Percentiles rank a stretch among this genome's conserved stretches.
Conservation (phyloP, 1,140 invertebrate species). For the Anthonomus grandis region DNA sequence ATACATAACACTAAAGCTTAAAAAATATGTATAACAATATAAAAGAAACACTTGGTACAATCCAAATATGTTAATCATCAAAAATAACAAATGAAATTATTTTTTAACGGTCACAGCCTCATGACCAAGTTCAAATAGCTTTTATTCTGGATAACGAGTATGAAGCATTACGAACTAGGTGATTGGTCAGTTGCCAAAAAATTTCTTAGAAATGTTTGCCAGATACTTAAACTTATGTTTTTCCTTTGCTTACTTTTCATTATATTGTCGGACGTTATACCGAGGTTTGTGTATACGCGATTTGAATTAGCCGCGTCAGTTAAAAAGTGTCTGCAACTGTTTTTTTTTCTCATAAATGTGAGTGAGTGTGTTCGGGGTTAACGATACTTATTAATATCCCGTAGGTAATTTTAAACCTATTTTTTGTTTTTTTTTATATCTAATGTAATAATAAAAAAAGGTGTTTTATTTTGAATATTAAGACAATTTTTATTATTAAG, state of each 20-base stretch:
- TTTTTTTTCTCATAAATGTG: too few species aligned
- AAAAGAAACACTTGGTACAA: background rate
- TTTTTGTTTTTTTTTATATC: too few species aligned
- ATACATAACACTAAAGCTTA: background rate
- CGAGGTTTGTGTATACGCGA: conserved; percentile 19
- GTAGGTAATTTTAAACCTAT: too few species aligned
- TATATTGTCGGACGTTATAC: conserved; percentile 21
- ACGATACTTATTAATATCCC: too few species aligned
- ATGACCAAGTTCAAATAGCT: too few species aligned
- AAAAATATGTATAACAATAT: background rate
- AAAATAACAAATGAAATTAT: background rate
- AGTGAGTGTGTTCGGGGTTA: too few species aligned
- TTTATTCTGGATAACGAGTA: too few species aligned
- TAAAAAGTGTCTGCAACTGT: conserved; percentile 1
- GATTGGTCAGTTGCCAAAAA: conserved; percentile 27
- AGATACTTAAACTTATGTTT: conserved; percentile 29
- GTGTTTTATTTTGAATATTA: too few species aligned
- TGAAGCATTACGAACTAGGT: conserved; percentile 7
- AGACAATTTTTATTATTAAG: too few species aligned
- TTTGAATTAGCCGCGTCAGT: background rate
- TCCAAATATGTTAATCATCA: background rate
- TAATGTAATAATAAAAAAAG: too few species aligned
- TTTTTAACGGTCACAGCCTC: too few species aligned
- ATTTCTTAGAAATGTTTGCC: conserved; percentile 14
- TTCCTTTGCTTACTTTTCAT: conserved; percentile 26